Evolutionary conservation across 2,888 invertebrate species (phyloP), one percentile per base, ranked within the genome.

Genomic region (Onchidella celtica): DNA sequence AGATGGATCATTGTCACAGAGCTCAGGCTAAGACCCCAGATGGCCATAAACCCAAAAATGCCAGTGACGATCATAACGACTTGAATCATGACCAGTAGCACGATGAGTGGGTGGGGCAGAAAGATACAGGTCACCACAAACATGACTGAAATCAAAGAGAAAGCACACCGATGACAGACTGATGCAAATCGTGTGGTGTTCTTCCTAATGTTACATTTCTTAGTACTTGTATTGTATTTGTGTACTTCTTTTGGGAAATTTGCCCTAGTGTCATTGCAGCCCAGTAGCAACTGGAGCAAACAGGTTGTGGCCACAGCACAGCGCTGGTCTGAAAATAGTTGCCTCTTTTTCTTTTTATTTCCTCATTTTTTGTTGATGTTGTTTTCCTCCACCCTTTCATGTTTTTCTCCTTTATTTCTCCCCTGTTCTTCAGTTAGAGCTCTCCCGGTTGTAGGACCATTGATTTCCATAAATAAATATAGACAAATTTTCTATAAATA

Each of bases 1-100:
- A 91, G 83, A 80, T 90, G 89, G 24, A 92, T 89, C 88, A 90
- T 91, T 32, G 90, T 91, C 24, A 92, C 85, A 27, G 89, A 88
- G 83, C 89, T 90, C 29, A 91, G 84, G 2, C 87, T 88, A 17
- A 91, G 82, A 47, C 84, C 87, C 88, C 90, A 90, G 68, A 87
- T 79, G 57, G 87, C 80, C 88, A 91, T 87, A 81, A 88, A 90
- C 21, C 91, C 91, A 77, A 91, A 85, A 47, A 90, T 84, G 21
- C 91, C 91, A 1, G 87, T 79, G 24, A 89, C 84, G 34, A 91
- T 90, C 84, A 88, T 88, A n/a, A 86, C 83, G 83, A 91, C 88
- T 66, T 89, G 87, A 6, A 88, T 1, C n/a, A 88, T 85, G 17
- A 91, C 87, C 59, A 89, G 87, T 6, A 88, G 21, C 14, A 90